Conservation (phyloP, 2,888 invertebrate genomes). For the Nematopogon swammerdamellus region DNA sequence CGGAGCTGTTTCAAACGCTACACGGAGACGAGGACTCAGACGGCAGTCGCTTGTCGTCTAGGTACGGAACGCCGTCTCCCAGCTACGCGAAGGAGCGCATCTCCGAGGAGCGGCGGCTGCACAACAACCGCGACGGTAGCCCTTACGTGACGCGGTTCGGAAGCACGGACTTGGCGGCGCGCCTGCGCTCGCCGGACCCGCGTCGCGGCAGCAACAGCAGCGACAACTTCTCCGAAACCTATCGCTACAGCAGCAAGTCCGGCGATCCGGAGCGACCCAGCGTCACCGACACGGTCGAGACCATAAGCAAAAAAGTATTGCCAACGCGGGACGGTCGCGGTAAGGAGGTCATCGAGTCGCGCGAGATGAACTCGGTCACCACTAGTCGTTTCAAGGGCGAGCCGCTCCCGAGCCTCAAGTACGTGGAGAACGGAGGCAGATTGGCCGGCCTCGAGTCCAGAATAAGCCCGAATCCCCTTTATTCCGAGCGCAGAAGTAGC, state of each 20-base stretch:
- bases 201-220: constrained; percentile 65
- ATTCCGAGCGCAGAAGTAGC: constrained; percentile 40
- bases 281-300: constrained; percentile 69
- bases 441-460: constrained; percentile 30
- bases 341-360: constrained; percentile 67
- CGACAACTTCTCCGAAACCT: constrained; percentile 70
- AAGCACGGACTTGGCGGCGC: constrained; percentile 19
- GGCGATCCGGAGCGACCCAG: constrained; percentile 66
- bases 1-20: constrained; percentile 68
- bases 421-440: constrained; percentile 52
- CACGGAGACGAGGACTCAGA: constrained; percentile 62
- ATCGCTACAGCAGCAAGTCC: constrained; percentile 64
- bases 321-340: constrained; percentile 62
- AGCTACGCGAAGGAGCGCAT: constrained; percentile 42
- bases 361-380: constrained; percentile 67
- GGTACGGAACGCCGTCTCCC: constrained; percentile 45
- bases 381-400: constrained; percentile 59
- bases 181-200: constrained; percentile 44
- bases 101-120: constrained; percentile 42
- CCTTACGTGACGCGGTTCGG: constrained; percentile 45
- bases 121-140: constrained; percentile 45
- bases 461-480: constrained; percentile 29
- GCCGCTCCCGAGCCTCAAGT: constrained; percentile 42
- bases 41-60: constrained; percentile 40
- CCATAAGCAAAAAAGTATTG: constrained; percentile 64